Evolutionary conservation across 2,888 invertebrate genomes (phyloP).

Genomic region (Anoncus sp.): DNA sequence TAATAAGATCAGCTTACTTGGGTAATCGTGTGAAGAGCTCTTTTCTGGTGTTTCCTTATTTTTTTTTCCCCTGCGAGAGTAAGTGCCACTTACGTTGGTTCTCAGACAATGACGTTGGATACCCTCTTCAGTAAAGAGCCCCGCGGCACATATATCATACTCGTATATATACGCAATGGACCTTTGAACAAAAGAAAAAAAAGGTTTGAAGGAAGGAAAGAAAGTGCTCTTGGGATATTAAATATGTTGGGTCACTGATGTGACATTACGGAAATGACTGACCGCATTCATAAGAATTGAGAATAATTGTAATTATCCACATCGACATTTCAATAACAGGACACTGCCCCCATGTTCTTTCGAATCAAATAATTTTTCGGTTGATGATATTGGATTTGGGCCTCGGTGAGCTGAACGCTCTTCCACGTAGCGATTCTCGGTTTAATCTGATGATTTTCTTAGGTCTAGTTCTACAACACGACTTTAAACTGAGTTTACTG

Average conservation of each 20-base stretch:
- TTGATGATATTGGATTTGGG: too few relatives aligned
- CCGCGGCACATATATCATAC: background rate
- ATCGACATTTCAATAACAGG: too few relatives aligned
- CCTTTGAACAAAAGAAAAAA: background rate
- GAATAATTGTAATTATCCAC: too few relatives aligned
- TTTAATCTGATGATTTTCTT: too few relatives aligned
- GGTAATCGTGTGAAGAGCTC: conserved; percentile 51
- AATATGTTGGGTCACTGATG: background rate
- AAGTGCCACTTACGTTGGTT: conserved; percentile 50
- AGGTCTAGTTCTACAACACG: too few relatives aligned
- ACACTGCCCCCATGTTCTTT: too few relatives aligned
- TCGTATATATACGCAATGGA: too few relatives aligned
- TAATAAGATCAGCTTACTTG: conserved; percentile 58
- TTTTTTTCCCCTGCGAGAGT: conserved; percentile 19
- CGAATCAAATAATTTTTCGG: too few relatives aligned
- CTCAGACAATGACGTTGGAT: conserved; percentile 36
- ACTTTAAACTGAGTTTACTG: too few relatives aligned
- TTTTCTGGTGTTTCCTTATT: background rate
- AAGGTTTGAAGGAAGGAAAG: background rate
- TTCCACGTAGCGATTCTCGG: too few relatives aligned
- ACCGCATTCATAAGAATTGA: background rate
- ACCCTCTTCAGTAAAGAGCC: conserved; percentile 20
- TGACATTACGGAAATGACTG: background rate
- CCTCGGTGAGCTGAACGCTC: too few relatives aligned
- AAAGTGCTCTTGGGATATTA: background rate